Percentiles rank a stretch among this genome's conserved stretches.
Conservation (phyloP, 2,113 vertebrate genomes). For the Coregonus clupeaformis region DNA sequence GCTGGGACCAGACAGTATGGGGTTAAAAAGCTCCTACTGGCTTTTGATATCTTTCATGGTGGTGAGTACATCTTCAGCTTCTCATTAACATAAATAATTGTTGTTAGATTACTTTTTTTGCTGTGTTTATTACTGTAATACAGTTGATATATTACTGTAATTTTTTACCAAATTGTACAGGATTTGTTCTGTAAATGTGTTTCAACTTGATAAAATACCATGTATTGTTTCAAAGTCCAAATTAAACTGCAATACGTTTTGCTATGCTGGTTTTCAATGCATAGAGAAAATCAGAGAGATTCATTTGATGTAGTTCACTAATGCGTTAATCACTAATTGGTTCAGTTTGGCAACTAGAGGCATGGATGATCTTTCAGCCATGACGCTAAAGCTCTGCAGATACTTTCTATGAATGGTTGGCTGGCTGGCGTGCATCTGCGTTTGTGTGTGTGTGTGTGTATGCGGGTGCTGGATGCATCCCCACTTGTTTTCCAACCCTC, state of each 20-base stretch:
- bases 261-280: conserved; percentile 20
- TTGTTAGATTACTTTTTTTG: neutral
- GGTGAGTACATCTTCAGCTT: conserved; percentile 59
- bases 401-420: neutral
- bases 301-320: conserved; percentile 47
- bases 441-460: conserved; percentile 14
- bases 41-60: conserved; percentile 60
- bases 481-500: neutral
- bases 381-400: conserved; percentile 16
- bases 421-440: neutral
- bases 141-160: neutral
- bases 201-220: neutral
- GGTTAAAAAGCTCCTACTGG: conserved; percentile 49
- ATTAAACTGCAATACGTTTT: neutral
- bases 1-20: conserved; percentile 66
- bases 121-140: neutral
- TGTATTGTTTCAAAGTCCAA: neutral
- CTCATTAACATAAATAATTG: neutral
- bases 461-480: too few species aligned
- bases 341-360: conserved; percentile 50
- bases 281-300: conserved; percentile 31
- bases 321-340: conserved; percentile 46
- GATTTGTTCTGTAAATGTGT: neutral
- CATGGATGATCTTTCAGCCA: conserved; percentile 33
- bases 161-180: neutral